phyloP scores from a whole-genome alignment of 2,113 vertebrate species.

The Centropus unirufus region DNA sequence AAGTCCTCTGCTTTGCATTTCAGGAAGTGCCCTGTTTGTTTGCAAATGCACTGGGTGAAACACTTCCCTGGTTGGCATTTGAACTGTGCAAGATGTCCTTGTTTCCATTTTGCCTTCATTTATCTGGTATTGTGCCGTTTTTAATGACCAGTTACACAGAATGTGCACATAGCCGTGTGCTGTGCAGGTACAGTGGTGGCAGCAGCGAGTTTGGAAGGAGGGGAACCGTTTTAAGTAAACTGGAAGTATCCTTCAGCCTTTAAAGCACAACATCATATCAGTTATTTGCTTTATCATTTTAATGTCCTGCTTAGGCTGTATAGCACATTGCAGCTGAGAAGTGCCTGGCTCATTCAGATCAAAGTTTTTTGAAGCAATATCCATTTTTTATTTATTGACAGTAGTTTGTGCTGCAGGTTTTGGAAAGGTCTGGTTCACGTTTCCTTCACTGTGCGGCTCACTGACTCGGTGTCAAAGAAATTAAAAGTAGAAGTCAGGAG shows the following conservation, averaged over 20 bases:
- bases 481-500: constrained; percentile 36
- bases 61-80: background rate
- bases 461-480: constrained; percentile 22
- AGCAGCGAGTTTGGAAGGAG: background rate
- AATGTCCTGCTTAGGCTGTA: background rate
- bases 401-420: background rate
- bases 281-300: background rate
- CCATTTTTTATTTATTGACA: background rate
- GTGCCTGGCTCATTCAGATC: background rate
- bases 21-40: background rate
- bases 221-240: background rate
- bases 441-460: constrained; percentile 29
- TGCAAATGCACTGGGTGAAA: background rate
- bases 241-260: background rate
- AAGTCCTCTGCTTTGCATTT: background rate
- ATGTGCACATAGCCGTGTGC: background rate
- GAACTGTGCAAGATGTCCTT: background rate
- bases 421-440: constrained; percentile 8
- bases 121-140: background rate
- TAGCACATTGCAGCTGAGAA: background rate
- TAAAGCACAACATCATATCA: background rate
- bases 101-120: background rate
- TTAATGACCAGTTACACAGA: background rate
- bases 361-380: background rate
- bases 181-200: background rate